Base-by-base conservation (phyloP, 2,888 invertebrate genomes). In the Apoda limacodes region DNA sequence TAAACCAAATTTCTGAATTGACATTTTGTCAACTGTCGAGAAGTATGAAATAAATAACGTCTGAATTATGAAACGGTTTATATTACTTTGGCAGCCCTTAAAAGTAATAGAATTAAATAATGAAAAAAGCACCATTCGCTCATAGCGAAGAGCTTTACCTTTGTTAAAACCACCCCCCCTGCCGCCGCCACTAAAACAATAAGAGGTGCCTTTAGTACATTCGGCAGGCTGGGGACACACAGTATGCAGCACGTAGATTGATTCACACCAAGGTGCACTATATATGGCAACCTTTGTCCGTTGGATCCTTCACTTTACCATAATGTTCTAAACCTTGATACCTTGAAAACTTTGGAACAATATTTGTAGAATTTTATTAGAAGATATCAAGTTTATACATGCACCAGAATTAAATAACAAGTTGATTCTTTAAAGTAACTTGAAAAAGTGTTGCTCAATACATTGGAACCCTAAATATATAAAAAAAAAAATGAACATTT, bases 91-190 rank as follows among this genome's bases (percentile, higher is more conserved):
- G 81, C 81, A 81, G 80, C 80, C 81, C 78, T 69, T 66, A 55
- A 48, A 60, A 58, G 5, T 64, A 60, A 62, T 62, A 72, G 66
- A 65, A 68, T 65, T 62, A 68, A 72, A 72, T 62, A 78, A 74
- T 74, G 75, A 83, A 80, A 88, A 88, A 83, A 86, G 88, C 88
- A 88, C 86, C 88, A 82, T 82, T 84, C 85, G 83, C 75, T 82
- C 81, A 81, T 82, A 80, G 85, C 85, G 84, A 86, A 85, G 89
- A 88, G 88, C 89, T 90, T 93, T 93, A 93, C 93, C 93, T 93
- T 93, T 93, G 86, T 91, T 92, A 92, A 84, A 93, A 92, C 92
- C 92, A 90, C 93, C 92, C 89, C 88, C 88, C 85, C 88, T 89
- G 88, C 89, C 88, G 90, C 92, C 91, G 89, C 93, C 92, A 90